Base-by-base conservation (phyloP, 2,113 vertebrate species). In the Procavia capensis region DNA sequence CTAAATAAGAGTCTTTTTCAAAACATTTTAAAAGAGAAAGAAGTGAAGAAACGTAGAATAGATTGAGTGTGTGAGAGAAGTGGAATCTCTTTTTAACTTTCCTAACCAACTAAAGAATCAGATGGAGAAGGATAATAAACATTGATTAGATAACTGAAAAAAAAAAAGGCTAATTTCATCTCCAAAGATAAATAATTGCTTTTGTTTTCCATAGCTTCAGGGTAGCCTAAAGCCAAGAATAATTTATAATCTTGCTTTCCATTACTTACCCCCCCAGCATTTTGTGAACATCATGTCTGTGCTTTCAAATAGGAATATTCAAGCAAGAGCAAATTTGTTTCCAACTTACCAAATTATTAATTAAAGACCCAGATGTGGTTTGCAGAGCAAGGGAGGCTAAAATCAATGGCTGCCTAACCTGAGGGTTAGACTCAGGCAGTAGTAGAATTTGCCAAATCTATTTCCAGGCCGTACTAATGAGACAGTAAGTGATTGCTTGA, bases 341-440 rank as follows among this genome's bases (percentile, higher is more conserved):
- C 61, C 45, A 76, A 96, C 20, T 54, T 96, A 95, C 45, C 22
- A 3, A 96, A 97, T 95, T 92, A 88, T 94, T 93, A 97, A 98
- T 97, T 98, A 97, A 97, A 92, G 85, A 92, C 75, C 47, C 84
- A 97, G 89, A 97, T 97, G 85, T 94, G 36, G 84, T 98, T 98
- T 88, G 80, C 81, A 97, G 89, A 96, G 13, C 91, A 80, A 64
- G 68, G 72, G 90, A 87, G 25, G 11, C 87, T 85, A 92, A 84
- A 85, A 84, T 97, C 61, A 3, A 87, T 96, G 93, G n/a, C 29
- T 78, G 31, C 85, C 76, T 96, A 88, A 96, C 90, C 92, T 76
- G 76, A 54, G 41, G 88, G 75, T 94, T 92, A 88, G 72, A 2
- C 0, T 92, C 70, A 70, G 25, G 24, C 57, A 96, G 78, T 80